phyloP scores from a whole-genome alignment of 2,113 vertebrate species.

The Brachyhypopomus occidentalis region DNA sequence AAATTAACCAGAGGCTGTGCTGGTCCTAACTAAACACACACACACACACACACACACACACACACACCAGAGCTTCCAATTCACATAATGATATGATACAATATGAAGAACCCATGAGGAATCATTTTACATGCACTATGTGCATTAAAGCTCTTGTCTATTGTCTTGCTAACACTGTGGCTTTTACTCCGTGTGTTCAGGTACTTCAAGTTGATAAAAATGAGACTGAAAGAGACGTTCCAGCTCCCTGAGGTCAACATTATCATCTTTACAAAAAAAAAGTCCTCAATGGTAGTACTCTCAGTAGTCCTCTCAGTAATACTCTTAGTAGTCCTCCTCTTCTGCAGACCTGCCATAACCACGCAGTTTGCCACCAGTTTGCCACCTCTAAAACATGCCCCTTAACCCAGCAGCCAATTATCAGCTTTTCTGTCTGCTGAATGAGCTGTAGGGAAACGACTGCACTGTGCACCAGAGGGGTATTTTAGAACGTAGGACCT shows the following conservation, averaged over 20 bases:
- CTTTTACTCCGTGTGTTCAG: not conserved
- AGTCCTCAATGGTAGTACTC: not conserved
- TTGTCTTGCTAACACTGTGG: not conserved
- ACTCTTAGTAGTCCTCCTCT: too few species aligned
- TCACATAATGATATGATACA: not conserved
- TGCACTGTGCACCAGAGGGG: not conserved
- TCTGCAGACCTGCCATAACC: too few species aligned
- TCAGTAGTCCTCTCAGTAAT: too few species aligned
- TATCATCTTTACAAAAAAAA: not conserved
- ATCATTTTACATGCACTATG: not conserved
- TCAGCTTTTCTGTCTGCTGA: not conserved
- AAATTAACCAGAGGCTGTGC: constrained; percentile 26
- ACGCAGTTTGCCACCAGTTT: not conserved
- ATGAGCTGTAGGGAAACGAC: not conserved
- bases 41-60: not conserved
- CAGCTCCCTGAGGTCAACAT: not conserved
- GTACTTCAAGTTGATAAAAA: constrained; percentile 12
- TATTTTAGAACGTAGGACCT: not conserved
- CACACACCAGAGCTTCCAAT: not conserved
- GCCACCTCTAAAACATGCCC: not conserved
- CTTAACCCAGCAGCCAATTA: not conserved
- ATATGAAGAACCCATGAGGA: not conserved
- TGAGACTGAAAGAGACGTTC: not conserved
- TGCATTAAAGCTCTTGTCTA: not conserved
- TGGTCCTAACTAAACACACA: constrained; percentile 14